Conservation (phyloP, 2,797 vertebrate species). For the Rhinichthys osculus region DNA sequence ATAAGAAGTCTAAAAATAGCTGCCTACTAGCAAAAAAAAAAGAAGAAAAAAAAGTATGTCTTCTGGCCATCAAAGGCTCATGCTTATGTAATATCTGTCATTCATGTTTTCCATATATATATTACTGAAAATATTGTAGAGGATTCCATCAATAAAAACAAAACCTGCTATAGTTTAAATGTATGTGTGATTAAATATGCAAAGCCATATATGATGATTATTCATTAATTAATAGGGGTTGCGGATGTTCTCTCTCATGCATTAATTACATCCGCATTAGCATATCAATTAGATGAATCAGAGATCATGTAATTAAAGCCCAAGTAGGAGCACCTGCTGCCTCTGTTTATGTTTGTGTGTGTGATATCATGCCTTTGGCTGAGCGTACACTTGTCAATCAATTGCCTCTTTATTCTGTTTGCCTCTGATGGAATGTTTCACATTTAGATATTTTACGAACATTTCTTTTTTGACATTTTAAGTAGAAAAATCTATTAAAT, state of each 20-base stretch:
- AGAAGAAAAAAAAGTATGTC: background rate
- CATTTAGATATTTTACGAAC: background rate
- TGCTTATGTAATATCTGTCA: background rate
- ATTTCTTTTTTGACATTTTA: background rate
- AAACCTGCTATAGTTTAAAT: background rate
- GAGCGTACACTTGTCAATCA: slow-evolving; percentile 36
- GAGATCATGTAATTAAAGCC: slow-evolving; percentile 87
- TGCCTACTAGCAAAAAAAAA: background rate
- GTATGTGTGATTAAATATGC: slow-evolving; percentile 73
- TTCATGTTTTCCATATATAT: background rate
- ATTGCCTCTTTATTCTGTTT: slow-evolving; percentile 28
- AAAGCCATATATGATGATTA: slow-evolving; percentile 82
- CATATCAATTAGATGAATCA: slow-evolving; percentile 87
- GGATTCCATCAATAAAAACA: background rate
- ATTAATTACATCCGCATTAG: slow-evolving; percentile 86
- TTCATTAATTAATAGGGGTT: slow-evolving; percentile 80
- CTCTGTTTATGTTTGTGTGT: slow-evolving; percentile 62
- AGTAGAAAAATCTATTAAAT: background rate
- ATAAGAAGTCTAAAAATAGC: background rate
- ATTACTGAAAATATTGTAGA: background rate
- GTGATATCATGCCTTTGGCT: slow-evolving; percentile 24
- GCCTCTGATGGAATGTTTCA: slow-evolving; percentile 51
- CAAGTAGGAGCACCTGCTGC: slow-evolving; percentile 85
- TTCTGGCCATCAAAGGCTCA: background rate
- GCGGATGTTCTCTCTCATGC: slow-evolving; percentile 83